Evolutionary conservation across 2,113 vertebrate species (phyloP), one percentile per base, ranked within the genome.

Genomic region (Osmerus mordax): DNA sequence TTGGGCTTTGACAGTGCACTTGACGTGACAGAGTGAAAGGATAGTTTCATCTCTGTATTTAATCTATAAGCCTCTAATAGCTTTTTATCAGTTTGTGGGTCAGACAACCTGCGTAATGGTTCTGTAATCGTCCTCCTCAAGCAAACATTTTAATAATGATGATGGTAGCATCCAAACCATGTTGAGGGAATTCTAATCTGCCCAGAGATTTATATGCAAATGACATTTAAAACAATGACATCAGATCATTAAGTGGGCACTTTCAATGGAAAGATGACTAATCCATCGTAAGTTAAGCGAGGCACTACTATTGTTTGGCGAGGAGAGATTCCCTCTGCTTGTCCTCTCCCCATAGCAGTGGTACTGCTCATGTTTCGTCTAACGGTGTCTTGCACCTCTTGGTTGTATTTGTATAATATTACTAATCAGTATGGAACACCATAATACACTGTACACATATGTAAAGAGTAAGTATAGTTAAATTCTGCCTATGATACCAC

Each of bases 81-180:
- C 80, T 89, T 76, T 91, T 88, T 87, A 86, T 88, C 85, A 90
- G 84, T 89, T 89, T 88, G 87, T 90, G 89, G 87, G 75, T 73
- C 78, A 72, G 18, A 74, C 74, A 67, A 82, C 76, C 23, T 89
- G 70, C 73, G 74, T 87, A 90, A 90, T 88, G 88, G 81, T 79
- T 83, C 70, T 73, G 61, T 90, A 90, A 91, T 91, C 87, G 88
- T 86, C 74, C 25, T 75, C 65, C 79, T 86, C 78, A 15, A 70
- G 36, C 74, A 69, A 72, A 63, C 69, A 78, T 84, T 86, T 85
- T 87, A 83, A 88, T 87, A 87, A 86, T 76, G 53, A 69, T 82
- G 83, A 86, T 87, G 78, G 82, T 80, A 67, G 69, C 29, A 83
- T 85, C 85, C 84, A 83, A 86, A 84, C 85, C 79, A 62, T 53